These are phyloP conservation scores for Leptatherina wallacei DNA, from an alignment of 2,797 vertebrate genomes.

Conservation along the genomic window DNA sequence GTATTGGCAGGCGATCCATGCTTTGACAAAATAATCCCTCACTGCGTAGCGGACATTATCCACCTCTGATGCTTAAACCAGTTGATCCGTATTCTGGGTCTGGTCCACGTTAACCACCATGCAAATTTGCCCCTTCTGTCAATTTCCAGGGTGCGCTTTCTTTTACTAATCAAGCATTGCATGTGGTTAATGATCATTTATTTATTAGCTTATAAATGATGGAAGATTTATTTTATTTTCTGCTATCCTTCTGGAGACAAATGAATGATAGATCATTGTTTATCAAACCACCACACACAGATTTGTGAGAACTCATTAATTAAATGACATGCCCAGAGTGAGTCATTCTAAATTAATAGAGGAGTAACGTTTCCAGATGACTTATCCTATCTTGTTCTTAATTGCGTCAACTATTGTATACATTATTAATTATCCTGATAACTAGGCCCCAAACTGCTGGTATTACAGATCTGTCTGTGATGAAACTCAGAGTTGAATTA, in stretches of 20 bases:
- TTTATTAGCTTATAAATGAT: slow-evolving; percentile 37
- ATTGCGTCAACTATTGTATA: slow-evolving; percentile 61
- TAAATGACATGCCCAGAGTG: slow-evolving; percentile 38
- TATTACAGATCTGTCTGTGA: slow-evolving; percentile 39
- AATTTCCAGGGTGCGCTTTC: slow-evolving; percentile 44
- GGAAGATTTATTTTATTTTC: slow-evolving; percentile 30
- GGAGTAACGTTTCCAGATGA: slow-evolving; percentile 52
- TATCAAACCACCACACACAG: slow-evolving; percentile 55
- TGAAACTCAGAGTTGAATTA: slow-evolving; percentile 25
- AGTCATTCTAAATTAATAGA: slow-evolving; percentile 59
- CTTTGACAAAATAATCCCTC: slow-evolving; percentile 76
- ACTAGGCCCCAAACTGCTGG: slow-evolving; percentile 49
- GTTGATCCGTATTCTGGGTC: slow-evolving; percentile 64
- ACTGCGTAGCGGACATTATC: slow-evolving; percentile 63
- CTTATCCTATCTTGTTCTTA: slow-evolving; percentile 56
- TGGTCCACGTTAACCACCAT: slow-evolving; percentile 46
- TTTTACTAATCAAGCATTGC: slow-evolving; percentile 50
- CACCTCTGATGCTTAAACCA: slow-evolving; percentile 61
- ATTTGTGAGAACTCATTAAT: slow-evolving; percentile 59
- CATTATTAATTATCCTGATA: slow-evolving; percentile 61
- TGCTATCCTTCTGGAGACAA: slow-evolving; percentile 29
- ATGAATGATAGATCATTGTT: slow-evolving; percentile 50
- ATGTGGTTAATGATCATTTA: slow-evolving; percentile 53
- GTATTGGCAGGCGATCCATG: slow-evolving; percentile 68
- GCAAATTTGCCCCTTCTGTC: slow-evolving; percentile 38